A percentile compares a stretch with the other conserved stretches of the same genome.
These are phyloP conservation scores for Dipodomys ordii DNA, from an alignment of 2,113 vertebrate species.

Conservation along the genomic window DNA sequence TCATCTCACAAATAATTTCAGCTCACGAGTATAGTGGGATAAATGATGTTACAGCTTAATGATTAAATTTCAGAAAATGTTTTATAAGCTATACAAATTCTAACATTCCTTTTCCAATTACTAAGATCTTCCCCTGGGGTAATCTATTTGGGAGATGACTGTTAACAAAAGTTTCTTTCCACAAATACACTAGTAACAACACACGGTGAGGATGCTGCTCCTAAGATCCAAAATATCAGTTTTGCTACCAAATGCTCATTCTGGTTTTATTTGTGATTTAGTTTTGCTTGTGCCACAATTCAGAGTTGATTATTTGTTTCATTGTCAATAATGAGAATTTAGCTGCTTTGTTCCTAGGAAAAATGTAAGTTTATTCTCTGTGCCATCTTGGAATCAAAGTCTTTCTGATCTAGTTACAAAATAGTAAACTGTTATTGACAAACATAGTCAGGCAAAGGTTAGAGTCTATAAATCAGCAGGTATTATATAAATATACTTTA, in stretches of 20 bases:
- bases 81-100: not conserved
- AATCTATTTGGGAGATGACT: not conserved
- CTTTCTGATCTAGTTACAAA: constrained; percentile 3
- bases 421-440: constrained; percentile 13
- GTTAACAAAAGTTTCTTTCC: not conserved
- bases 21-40: too few relatives aligned
- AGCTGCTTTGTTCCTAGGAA: not conserved
- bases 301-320: not conserved
- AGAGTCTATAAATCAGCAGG: not conserved
- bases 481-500: constrained; percentile 14
- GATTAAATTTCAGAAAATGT: not conserved
- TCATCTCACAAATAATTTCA: not conserved
- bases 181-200: not conserved
- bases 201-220: not conserved
- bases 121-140: not conserved
- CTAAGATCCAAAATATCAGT: not conserved
- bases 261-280: not conserved
- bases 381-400: not conserved
- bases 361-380: not conserved
- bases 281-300: not conserved
- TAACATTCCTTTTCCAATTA: not conserved
- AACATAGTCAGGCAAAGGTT: not conserved
- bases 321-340: not conserved
- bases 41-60: not conserved
- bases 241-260: not conserved